A percentile compares a stretch with the other conserved stretches of the same genome.
Evolutionary conservation across 2,888 invertebrate genomes (phyloP).

Genomic region (Trichopria drosophilae): DNA sequence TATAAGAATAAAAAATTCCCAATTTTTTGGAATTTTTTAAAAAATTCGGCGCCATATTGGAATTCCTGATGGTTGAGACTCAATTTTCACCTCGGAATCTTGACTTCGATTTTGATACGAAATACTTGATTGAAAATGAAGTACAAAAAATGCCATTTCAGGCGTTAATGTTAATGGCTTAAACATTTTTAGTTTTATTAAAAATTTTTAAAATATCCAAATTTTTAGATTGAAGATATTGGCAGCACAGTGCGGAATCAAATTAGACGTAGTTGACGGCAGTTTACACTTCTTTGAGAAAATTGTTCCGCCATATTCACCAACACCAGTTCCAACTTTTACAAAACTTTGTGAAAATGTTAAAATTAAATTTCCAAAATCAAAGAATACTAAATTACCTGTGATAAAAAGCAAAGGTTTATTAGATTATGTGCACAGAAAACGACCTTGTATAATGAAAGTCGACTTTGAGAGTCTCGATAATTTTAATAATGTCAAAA

Average conservation of each 20-base stretch:
- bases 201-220: conserved; percentile 4
- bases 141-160: too few species aligned
- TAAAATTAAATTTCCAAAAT: conserved; percentile 23
- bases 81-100: too few species aligned
- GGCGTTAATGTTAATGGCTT: conserved; percentile 34
- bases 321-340: conserved; percentile 33
- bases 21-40: too few species aligned
- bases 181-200: conserved; percentile 9
- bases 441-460: conserved; percentile 39
- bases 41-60: too few species aligned
- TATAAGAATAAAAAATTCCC: too few species aligned
- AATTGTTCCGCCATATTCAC: conserved; percentile 44
- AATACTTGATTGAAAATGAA: too few species aligned
- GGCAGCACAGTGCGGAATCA: conserved; percentile 42
- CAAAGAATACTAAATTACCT: background rate
- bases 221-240: conserved; percentile 43
- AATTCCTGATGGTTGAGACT: too few species aligned
- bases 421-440: conserved; percentile 45
- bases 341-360: conserved; percentile 38
- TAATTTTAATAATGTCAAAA: conserved; percentile 3
- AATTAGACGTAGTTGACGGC: conserved; percentile 41
- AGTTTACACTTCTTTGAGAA: conserved; percentile 51
- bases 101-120: too few species aligned
- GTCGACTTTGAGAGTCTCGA: conserved; percentile 33
- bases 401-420: conserved; percentile 31